Percentiles rank a stretch among this genome's conserved stretches.
phyloP scores from a whole-genome alignment of 2,888 invertebrate species.

The Amorpha juglandis region DNA sequence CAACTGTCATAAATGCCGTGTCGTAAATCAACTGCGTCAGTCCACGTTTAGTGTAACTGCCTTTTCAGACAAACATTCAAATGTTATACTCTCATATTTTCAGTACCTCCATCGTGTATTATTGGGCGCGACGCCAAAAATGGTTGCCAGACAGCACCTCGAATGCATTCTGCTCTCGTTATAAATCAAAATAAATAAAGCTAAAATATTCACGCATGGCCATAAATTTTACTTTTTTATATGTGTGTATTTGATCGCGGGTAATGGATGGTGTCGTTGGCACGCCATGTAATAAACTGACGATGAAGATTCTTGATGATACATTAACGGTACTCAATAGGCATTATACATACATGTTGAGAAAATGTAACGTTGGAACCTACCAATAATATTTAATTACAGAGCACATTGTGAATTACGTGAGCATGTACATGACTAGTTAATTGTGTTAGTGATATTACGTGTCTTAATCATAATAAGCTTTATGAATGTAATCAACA shows the following conservation, averaged over 20 bases:
- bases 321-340: background rate
- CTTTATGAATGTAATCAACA: too few relatives aligned
- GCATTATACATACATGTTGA: conserved; percentile 22
- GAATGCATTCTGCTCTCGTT: conserved; percentile 45
- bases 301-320: background rate
- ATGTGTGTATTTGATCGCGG: conserved; percentile 37
- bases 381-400: conserved; percentile 26
- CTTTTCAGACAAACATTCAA: conserved; percentile 44
- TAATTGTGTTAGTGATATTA: conserved; percentile 26
- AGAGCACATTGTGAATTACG: conserved; percentile 28
- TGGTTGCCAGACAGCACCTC: conserved; percentile 47
- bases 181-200: conserved; percentile 42
- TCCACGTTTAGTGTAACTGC: conserved; percentile 50
- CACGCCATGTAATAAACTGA: conserved; percentile 31
- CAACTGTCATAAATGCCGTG: conserved; percentile 46
- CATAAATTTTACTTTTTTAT: conserved; percentile 27
- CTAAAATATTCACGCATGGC: conserved; percentile 22
- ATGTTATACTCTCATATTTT: conserved; percentile 39
- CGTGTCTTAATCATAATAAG: too few relatives aligned
- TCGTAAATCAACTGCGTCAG: conserved; percentile 50
- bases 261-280: conserved; percentile 47
- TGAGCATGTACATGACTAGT: background rate
- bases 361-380: conserved; percentile 30
- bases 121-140: conserved; percentile 56
- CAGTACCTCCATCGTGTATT: conserved; percentile 35